These are phyloP conservation scores for Amphimallon solstitiale DNA, from an alignment of 2,888 invertebrate species.

Conservation along the genomic window DNA sequence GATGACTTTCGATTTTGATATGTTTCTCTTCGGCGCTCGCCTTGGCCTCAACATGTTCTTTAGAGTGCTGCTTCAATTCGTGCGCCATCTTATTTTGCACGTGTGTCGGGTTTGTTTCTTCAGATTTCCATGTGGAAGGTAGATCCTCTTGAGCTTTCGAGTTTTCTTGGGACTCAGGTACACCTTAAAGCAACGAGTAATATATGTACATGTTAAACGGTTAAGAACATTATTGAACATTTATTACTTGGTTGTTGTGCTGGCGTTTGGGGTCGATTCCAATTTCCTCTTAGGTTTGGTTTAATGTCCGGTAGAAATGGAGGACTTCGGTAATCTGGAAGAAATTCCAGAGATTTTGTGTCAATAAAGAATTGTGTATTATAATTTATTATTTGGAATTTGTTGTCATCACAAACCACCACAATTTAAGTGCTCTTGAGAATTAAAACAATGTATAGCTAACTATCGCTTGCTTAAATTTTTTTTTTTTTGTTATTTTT, in stretches of 20 bases:
- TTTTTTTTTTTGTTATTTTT: too few relatives aligned
- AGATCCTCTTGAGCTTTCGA: slow-evolving; percentile 19
- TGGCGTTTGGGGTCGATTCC: slow-evolving; percentile 39
- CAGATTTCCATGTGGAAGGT: slow-evolving; percentile 26
- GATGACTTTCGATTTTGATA: slow-evolving; percentile 43
- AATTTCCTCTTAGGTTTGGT: slow-evolving; percentile 41
- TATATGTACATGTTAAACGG: not conserved
- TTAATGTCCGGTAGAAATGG: slow-evolving; percentile 41
- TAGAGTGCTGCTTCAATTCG: slow-evolving; percentile 58
- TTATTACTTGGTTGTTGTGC: slow-evolving; percentile 37
- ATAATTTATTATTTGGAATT: too few relatives aligned
- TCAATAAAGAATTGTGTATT: too few relatives aligned
- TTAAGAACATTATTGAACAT: not conserved
- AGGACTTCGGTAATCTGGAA: slow-evolving; percentile 39
- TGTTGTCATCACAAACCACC: too few relatives aligned
- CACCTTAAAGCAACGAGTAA: not conserved
- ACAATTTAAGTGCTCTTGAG: too few relatives aligned
- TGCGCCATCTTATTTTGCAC: slow-evolving; percentile 60
- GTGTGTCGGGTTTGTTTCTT: slow-evolving; percentile 49
- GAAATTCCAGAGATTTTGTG: not conserved
- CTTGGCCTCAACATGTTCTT: slow-evolving; percentile 47
- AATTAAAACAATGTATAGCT: too few relatives aligned
- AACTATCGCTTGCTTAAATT: too few relatives aligned
- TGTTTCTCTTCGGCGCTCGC: slow-evolving; percentile 24
- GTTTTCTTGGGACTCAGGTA: slow-evolving; percentile 19